Base-by-base conservation (phyloP, 2,797 vertebrate genomes). In the Gorsachius magnificus region DNA sequence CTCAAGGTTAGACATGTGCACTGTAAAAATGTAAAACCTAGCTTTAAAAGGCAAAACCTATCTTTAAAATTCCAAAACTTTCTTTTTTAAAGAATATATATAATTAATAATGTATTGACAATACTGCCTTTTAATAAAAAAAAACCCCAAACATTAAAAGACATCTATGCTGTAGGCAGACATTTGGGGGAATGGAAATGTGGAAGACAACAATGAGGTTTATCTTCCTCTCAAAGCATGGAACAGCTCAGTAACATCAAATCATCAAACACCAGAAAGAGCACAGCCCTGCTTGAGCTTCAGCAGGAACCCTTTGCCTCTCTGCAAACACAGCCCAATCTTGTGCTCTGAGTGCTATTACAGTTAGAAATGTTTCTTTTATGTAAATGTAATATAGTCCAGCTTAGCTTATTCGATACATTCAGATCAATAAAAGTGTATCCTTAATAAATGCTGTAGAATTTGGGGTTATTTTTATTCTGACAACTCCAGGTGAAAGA, bases 41-140 rank as follows among this genome's bases (percentile, higher is more conserved):
- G 7, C 31, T 79, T 77, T 54, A 35, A 66, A 81, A 72, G 38
- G 9, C 11, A 31, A 82, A 43, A 7, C 11, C 3, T 58, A 5
- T 11, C 22, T 29, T 63, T n/a, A 53, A 63, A 60, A 72, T 25
- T 28, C 11, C 31, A 61, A 45, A 60, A 16, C 2, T 12, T 48
- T 6, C 1, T n/a, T 43, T 82, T 50, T 26, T 38, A 7, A 36
- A 13, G 1, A 24, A 13, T 18, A 3, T 7, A 2, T 16, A 20
- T 33, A 1, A 2, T 64, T n/a, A 57, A 68, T 26, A 33, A 19
- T 1, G 12, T 60, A 66, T 41, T 26, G 13, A n/a, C 12, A 75
- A 60, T 10, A 15, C 5, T 38, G 5, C 3, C 9, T 56, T 50
- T 61, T 35, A 74, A 35, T 65, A 9, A 20, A 70, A 71, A 83